phyloP scores from a whole-genome alignment of 2,888 invertebrate species.

The Melitaea athalia region DNA sequence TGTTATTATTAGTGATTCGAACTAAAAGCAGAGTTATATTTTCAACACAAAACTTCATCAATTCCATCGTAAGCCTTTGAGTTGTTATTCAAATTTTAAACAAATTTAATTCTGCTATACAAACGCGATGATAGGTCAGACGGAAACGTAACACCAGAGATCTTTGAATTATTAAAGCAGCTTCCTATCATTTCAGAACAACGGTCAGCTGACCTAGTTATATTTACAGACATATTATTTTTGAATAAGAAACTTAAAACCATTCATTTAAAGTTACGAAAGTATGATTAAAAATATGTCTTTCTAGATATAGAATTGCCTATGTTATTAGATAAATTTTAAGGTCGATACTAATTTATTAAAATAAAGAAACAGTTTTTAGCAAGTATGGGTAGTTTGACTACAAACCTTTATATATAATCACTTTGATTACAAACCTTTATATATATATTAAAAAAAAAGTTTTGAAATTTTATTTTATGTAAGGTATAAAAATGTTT shows the following conservation, averaged over 20 bases:
- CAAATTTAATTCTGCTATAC: constrained; percentile 20
- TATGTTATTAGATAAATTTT: too few species aligned
- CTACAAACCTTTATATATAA: too few species aligned
- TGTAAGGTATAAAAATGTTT: not conserved
- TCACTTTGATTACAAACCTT: too few species aligned
- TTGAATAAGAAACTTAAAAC: not conserved
- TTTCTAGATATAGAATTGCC: too few species aligned
- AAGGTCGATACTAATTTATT: too few species aligned
- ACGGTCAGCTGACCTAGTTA: constrained; percentile 22
- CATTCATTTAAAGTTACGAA: too few species aligned
- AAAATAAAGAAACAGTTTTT: too few species aligned
- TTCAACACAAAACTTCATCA: constrained; percentile 9
- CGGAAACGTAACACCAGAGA: constrained; percentile 14
- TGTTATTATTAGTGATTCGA: not conserved
- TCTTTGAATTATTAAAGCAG: constrained; percentile 24
- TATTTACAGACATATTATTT: constrained; percentile 10
- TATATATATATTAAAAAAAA: too few species aligned
- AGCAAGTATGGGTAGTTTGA: too few species aligned
- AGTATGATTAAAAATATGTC: too few species aligned
- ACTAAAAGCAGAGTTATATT: not conserved
- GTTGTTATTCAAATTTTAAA: constrained; percentile 24
- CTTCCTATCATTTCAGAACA: constrained; percentile 22
- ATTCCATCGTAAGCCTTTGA: constrained; percentile 13
- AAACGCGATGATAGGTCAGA: constrained; percentile 26
- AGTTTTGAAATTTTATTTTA: too few species aligned